Conservation (phyloP, 2,113 vertebrate species). For the Chelonoidis abingdonii region DNA sequence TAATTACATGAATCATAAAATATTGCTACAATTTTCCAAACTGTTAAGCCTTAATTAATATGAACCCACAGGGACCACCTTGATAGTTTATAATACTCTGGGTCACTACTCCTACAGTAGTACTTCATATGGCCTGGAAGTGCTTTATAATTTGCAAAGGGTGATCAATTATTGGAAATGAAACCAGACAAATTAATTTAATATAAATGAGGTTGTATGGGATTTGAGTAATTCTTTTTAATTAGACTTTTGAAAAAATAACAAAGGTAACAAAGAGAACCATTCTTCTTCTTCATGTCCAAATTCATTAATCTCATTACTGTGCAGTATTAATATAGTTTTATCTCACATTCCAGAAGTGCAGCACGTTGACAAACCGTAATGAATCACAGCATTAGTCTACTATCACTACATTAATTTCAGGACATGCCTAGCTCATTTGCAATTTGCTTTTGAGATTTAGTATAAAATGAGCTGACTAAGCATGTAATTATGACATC, state of each 20-base stretch:
- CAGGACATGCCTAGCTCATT: conserved; percentile 81
- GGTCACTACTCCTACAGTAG: conserved; percentile 70
- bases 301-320: conserved; percentile 99
- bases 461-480: conserved; percentile 84
- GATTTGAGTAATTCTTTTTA: conserved; percentile 98
- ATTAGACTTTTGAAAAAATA: too few relatives aligned
- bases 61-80: conserved; percentile 84
- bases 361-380: conserved; percentile 84
- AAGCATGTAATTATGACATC: conserved; percentile 89
- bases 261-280: conserved; percentile 87
- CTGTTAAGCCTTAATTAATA: conserved; percentile 88
- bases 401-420: conserved; percentile 86
- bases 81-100: conserved; percentile 80
- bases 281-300: conserved; percentile 85
- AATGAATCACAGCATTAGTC: conserved; percentile 89
- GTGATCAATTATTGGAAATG: conserved; percentile 87
- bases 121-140: conserved; percentile 68
- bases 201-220: conserved; percentile 94
- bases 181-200: conserved; percentile 95
- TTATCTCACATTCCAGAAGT: conserved; percentile 98
- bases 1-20: conserved; percentile 89
- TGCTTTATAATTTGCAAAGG: conserved; percentile 81
- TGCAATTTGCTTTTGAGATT: conserved; percentile 80
- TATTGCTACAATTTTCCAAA: conserved; percentile 88
- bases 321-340: conserved; percentile 99